Conservation (phyloP, 2,797 vertebrate species). For the Lophius americanus region DNA sequence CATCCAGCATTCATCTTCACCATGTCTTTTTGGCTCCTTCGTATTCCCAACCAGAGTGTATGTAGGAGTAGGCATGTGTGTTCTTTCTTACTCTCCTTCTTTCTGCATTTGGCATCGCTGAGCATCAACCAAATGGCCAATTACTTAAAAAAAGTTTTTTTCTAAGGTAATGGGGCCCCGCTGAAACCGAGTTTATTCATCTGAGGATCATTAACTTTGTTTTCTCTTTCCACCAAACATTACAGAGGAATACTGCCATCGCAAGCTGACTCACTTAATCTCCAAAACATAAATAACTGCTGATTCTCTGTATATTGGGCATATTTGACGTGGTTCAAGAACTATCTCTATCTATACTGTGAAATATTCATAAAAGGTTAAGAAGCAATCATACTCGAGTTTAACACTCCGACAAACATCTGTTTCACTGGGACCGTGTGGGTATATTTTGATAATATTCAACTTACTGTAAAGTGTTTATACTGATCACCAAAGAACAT, state of each 20-base stretch:
- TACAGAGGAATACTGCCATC: background rate
- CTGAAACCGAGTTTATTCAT: conserved; percentile 19
- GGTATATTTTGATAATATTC: conserved; percentile 1
- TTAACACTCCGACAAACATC: background rate
- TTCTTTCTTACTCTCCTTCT: background rate
- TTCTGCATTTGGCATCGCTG: conserved; percentile 42
- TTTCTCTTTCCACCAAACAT: background rate
- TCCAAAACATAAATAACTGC: background rate
- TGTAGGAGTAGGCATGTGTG: conserved; percentile 20
- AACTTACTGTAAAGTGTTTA: background rate
- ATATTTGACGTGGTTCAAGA: background rate
- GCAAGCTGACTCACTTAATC: background rate
- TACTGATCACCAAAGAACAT: background rate
- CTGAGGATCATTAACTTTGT: conserved; percentile 22
- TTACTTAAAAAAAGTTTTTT: conserved; percentile 12
- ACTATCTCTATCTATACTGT: background rate
- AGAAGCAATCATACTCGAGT: conserved; percentile 4
- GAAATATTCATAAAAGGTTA: conserved; percentile 4
- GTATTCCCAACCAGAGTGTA: conserved; percentile 18
- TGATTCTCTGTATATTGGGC: background rate
- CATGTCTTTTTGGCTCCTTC: conserved; percentile 7
- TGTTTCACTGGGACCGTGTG: background rate
- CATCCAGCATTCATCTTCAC: conserved; percentile 23
- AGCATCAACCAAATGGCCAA: background rate
- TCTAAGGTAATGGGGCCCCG: conserved; percentile 12